A percentile compares a stretch with the other conserved stretches of the same genome.
These are phyloP conservation scores for Bugula neritina DNA, from an alignment of 2,888 invertebrate genomes.

Conservation along the genomic window DNA sequence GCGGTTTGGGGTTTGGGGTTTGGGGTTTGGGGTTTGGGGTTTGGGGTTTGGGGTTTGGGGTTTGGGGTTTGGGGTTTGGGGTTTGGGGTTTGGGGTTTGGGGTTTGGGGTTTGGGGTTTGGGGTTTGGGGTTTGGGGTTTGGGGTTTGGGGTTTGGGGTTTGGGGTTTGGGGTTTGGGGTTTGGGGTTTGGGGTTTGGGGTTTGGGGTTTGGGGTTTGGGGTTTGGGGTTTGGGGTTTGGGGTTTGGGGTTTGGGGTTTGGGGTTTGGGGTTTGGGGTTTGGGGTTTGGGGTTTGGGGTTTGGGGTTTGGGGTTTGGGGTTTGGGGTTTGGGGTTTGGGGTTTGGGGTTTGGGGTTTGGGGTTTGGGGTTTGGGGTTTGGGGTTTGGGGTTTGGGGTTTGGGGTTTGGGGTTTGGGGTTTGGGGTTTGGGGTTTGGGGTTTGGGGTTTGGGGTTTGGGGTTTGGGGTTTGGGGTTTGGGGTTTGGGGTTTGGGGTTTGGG, in stretches of 20 bases:
- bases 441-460: neutral
- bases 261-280: neutral
- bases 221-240: neutral
- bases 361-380: neutral
- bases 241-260: neutral
- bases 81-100: neutral
- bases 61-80: neutral
- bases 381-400: neutral
- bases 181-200: neutral
- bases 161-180: neutral
- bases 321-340: neutral
- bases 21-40: neutral
- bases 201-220: neutral
- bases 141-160: neutral
- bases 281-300: neutral
- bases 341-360: neutral
- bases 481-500: neutral
- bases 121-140: neutral
- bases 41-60: neutral
- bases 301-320: neutral
- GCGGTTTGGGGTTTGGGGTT: neutral
- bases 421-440: neutral
- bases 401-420: neutral
- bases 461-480: neutral
- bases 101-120: neutral